phyloP scores from a whole-genome alignment of 2,888 invertebrate genomes.

The Augiades crinisus region DNA sequence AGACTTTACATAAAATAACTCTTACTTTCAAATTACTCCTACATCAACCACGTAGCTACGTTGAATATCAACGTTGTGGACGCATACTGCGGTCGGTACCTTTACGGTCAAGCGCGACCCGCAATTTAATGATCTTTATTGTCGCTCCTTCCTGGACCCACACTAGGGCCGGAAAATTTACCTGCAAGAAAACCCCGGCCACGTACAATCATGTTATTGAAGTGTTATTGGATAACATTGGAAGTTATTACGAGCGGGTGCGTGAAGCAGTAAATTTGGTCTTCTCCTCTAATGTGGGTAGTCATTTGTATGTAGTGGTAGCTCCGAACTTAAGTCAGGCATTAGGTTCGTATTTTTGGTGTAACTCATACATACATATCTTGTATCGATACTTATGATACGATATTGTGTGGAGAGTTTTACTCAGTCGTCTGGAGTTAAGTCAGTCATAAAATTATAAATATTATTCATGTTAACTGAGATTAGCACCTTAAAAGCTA shows the following conservation, averaged over 20 bases:
- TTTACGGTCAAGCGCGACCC: slow-evolving; percentile 53
- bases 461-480: no score
- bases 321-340: no score
- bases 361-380: no score
- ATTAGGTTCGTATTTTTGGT: no score
- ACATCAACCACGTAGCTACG: not conserved
- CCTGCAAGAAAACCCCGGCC: slow-evolving; percentile 39
- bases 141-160: slow-evolving; percentile 45
- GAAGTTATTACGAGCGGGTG: slow-evolving; percentile 12
- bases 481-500: no score
- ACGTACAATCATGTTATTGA: slow-evolving; percentile 61
- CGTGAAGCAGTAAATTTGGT: slow-evolving; percentile 11
- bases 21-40: no score
- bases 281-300: no score
- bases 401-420: no score
- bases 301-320: no score
- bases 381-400: no score
- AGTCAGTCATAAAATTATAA: no score
- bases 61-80: slow-evolving; percentile 3
- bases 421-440: no score
- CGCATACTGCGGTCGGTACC: slow-evolving; percentile 45
- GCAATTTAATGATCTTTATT: slow-evolving; percentile 72
- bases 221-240: slow-evolving; percentile 59
- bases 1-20: not conserved
- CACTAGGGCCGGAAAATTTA: not conserved